Evolutionary conservation across 2,888 invertebrate species (phyloP), one percentile per base, ranked within the genome.

Genomic region (Pomacea canaliculata): DNA sequence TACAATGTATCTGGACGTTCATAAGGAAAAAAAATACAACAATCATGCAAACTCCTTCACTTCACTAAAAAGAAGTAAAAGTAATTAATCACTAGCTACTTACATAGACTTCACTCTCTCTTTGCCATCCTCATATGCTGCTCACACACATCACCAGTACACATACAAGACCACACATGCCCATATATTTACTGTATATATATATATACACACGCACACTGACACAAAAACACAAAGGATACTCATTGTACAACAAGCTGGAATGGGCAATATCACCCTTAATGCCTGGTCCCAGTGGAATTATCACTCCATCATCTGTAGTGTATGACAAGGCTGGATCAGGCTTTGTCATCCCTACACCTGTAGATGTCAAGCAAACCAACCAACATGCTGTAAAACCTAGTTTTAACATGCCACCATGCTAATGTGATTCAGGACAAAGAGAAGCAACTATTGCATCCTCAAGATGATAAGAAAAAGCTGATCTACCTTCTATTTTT

Each of bases 221-320:
- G 3, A 66, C 19, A 66, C 4, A 66, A n/a, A 23, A n/a, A 2
- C 27, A 23, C 83, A 93, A 94, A 94, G 94, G 94, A 94, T 95
- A 96, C 94, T 98, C 98, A 92, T 98, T 98, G 91, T 98, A 98
- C 4, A 97, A 92, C 82, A 98, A 92, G 7, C 92, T 90, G 92
- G 93, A 84, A n/a, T 81, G 71, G 23, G 80, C 83, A 10, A 83
- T 72, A 18, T 81, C 76, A 18, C 83, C 77, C 46, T 84, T 78
- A 0, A 77, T 78, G 8, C 88, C 85, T 71, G 87, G 84, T 8
- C 92, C 92, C 83, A 89, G 86, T 7, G 91, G 92, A 27, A 91
- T 88, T 23, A 84, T 84, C 23, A 90, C 81, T 12, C 95, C 96
- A 89, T 94, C 94, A 19, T 92, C 90, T 5, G 93, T 92, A 0